Percentiles rank a stretch among this genome's conserved stretches.
Evolutionary conservation across 2,888 invertebrate species (phyloP).

Genomic region (Hydroisotoma schaefferi): DNA sequence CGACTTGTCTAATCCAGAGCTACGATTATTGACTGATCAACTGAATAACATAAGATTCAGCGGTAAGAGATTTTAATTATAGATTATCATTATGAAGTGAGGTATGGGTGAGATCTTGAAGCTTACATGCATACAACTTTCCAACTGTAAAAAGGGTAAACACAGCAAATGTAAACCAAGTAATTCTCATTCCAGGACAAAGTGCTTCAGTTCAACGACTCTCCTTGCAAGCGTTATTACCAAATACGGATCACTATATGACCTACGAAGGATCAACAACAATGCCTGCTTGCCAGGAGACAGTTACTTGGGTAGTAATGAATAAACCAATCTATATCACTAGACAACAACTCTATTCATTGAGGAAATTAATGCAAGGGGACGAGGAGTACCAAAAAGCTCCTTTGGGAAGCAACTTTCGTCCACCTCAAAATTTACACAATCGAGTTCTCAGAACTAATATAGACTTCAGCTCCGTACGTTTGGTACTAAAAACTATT

Average conservation of each 20-base stretch:
- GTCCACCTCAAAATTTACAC: slow-evolving; percentile 88
- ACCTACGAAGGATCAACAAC: slow-evolving; percentile 97
- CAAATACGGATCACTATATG: slow-evolving; percentile 93
- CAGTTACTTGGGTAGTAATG: slow-evolving; percentile 96
- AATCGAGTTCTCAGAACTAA: slow-evolving; percentile 93
- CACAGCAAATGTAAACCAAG: no score
- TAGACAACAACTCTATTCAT: slow-evolving; percentile 83
- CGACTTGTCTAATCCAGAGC: slow-evolving; percentile 84
- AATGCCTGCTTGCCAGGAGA: slow-evolving; percentile 92
- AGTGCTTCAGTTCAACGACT: slow-evolving; percentile 79
- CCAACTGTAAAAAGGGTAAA: no score
- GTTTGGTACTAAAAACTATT: no score
- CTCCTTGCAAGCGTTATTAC: slow-evolving; percentile 81
- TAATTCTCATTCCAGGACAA: slow-evolving; percentile 61
- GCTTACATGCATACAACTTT: no score
- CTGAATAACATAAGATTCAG: slow-evolving; percentile 87
- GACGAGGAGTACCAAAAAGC: slow-evolving; percentile 77
- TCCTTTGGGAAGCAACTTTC: slow-evolving; percentile 89
- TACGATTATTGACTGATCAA: slow-evolving; percentile 86
- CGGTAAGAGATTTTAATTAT: no score
- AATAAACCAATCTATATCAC: slow-evolving; percentile 98
- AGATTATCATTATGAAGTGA: no score
- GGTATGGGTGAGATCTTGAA: no score
- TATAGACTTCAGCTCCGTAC: slow-evolving; percentile 85
- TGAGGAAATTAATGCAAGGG: slow-evolving; percentile 83